Evolutionary conservation across 2,888 invertebrate species (phyloP).

Genomic region (Pseudolycoriella hygida): DNA sequence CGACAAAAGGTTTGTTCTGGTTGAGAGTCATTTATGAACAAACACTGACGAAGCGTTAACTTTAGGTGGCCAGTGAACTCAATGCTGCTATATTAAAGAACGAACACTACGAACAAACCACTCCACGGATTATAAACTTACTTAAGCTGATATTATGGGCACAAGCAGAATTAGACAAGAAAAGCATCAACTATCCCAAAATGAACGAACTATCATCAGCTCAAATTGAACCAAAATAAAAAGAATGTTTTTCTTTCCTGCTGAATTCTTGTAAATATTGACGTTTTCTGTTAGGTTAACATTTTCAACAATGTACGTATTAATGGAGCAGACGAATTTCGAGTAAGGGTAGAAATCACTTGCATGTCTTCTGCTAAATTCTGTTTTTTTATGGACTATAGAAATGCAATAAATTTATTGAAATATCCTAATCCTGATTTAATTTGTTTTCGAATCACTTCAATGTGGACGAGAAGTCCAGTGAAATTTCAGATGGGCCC

Average conservation of each 20-base stretch:
- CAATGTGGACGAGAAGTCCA: too few species aligned
- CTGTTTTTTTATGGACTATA: too few species aligned
- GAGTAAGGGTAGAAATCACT: too few species aligned
- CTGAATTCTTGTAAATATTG: too few species aligned
- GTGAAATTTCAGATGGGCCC: too few species aligned
- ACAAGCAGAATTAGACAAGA: constrained; percentile 85
- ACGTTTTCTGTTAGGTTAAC: too few species aligned
- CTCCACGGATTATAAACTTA: constrained; percentile 79
- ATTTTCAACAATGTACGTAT: too few species aligned
- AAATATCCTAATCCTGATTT: too few species aligned
- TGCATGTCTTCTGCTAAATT: too few species aligned
- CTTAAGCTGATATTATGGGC: constrained; percentile 91
- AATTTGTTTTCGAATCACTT: too few species aligned
- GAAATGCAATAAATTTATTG: too few species aligned
- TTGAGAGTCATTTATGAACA: background rate
- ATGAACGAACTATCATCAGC: constrained; percentile 85
- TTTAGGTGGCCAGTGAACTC: constrained; percentile 83
- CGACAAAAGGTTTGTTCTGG: constrained; percentile 57
- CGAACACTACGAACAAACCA: constrained; percentile 80
- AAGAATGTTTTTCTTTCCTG: background rate
- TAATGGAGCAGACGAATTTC: too few species aligned
- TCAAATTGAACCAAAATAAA: constrained; percentile 4
- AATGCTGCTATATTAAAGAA: constrained; percentile 94
- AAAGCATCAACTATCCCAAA: constrained; percentile 87
- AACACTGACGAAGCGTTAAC: background rate